A percentile compares a stretch with the other conserved stretches of the same genome.
Evolutionary conservation across 2,888 invertebrate species (phyloP).

Genomic region (Vesta saturnalis): DNA sequence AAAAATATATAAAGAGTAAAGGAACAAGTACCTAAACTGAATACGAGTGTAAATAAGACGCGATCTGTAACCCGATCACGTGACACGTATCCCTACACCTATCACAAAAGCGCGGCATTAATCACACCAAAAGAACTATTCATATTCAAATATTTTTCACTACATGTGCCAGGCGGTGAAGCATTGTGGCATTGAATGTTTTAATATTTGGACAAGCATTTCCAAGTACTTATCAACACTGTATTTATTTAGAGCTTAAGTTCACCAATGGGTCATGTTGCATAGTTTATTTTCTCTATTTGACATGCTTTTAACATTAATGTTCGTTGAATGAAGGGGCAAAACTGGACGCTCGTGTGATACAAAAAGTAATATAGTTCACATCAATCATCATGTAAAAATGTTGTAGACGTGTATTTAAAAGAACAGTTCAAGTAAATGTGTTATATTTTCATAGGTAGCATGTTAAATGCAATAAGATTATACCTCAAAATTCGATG

Average conservation of each 20-base stretch:
- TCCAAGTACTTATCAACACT: slow-evolving; percentile 50
- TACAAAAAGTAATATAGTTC: background rate
- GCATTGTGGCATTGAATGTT: slow-evolving; percentile 49
- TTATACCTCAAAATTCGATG: too few relatives aligned
- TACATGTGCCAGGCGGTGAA: slow-evolving; percentile 48
- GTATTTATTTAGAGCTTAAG: slow-evolving; percentile 45
- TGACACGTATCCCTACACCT: slow-evolving; percentile 51
- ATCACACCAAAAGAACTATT: slow-evolving; percentile 44
- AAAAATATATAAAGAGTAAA: slow-evolving; percentile 25
- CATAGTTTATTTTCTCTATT: slow-evolving; percentile 9
- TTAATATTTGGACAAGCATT: slow-evolving; percentile 53
- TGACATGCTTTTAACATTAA: slow-evolving; percentile 13
- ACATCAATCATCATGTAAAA: slow-evolving; percentile 2
- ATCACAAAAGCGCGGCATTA: slow-evolving; percentile 51
- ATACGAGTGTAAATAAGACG: slow-evolving; percentile 40
- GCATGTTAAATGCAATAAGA: too few relatives aligned
- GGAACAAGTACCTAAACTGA: slow-evolving; percentile 31
- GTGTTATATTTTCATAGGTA: background rate
- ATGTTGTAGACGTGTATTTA: background rate
- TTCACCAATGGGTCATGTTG: slow-evolving; percentile 14
- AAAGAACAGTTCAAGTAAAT: background rate
- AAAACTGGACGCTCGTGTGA: slow-evolving; percentile 9
- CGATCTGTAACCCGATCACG: slow-evolving; percentile 51
- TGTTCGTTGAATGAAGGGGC: slow-evolving; percentile 5
- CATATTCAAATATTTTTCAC: slow-evolving; percentile 46